phyloP scores from a whole-genome alignment of 2,113 vertebrate genomes.

The Sturnira hondurensis region DNA sequence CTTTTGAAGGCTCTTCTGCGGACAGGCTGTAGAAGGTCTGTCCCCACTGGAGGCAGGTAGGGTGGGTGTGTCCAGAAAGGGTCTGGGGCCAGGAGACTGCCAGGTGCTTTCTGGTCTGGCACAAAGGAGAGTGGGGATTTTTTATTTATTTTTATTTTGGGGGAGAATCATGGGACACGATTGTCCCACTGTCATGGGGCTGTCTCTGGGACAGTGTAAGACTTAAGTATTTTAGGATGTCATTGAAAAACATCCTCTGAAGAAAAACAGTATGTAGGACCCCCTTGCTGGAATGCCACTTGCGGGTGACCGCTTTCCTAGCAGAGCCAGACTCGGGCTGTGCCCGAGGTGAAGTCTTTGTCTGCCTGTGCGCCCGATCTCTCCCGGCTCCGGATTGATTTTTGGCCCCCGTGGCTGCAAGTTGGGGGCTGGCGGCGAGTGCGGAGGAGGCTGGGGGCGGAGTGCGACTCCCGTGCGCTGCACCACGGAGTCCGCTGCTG shows the following conservation, averaged over 20 bases:
- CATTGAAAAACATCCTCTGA: neutral
- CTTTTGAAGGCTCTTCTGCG: neutral
- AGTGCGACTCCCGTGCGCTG: conserved; percentile 16
- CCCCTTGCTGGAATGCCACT: neutral
- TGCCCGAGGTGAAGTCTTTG: conserved; percentile 78
- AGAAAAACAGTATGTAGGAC: neutral
- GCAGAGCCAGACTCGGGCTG: conserved; percentile 61
- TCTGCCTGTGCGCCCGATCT: conserved; percentile 71
- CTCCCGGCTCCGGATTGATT: conserved; percentile 80
- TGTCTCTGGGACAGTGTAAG: neutral
- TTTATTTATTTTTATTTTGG: neutral
- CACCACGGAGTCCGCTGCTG: conserved; percentile 58
- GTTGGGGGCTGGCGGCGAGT: conserved; percentile 63
- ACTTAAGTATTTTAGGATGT: neutral
- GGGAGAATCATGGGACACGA: neutral
- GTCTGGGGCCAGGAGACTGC: neutral
- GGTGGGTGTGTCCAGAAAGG: neutral
- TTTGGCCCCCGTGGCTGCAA: conserved; percentile 75
- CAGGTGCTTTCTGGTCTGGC: neutral
- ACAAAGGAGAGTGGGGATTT: neutral
- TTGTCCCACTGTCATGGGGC: neutral
- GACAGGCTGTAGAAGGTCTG: neutral
- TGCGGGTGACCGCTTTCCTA: conserved; percentile 41
- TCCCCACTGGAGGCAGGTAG: neutral
- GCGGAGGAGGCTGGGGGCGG: conserved; percentile 17